Base-by-base conservation (phyloP, 2,797 vertebrate species). In the Anguilla megastoma region DNA sequence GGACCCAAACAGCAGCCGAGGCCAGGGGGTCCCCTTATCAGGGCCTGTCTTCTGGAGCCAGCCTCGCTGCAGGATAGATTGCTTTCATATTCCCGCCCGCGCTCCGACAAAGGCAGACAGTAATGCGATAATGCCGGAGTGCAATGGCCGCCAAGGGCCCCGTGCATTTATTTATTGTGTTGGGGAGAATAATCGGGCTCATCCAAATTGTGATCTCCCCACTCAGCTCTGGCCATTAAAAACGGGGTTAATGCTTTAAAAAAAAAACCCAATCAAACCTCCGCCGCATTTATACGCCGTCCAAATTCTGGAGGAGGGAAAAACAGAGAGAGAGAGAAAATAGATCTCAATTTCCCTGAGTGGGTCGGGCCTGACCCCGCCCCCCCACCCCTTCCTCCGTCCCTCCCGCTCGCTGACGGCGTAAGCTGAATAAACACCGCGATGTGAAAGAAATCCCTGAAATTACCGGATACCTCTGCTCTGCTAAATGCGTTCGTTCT, bases 41-140 rank as follows among this genome's bases (percentile, higher is more conserved):
- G 97, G 97, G 95, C 96, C 96, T 94, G 96, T 97, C 98, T 98
- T 97, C 97, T 98, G 98, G 97, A 98, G 97, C 98, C 97, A 97
- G 97, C 95, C 97, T 95, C 97, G 97, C 96, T 95, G 97, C 96
- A 97, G 97, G 96, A 97, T 96, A 98, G 97, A 98, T 97, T 98
- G 97, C 97, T 97, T 98, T 98, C 97, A 97, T 97, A 96, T 97
- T 96, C 96, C 96, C 94, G 95, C 95, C 94, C 95, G 94, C 96
- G 95, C 96, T 94, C 95, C 96, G 97, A 98, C 97, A 98, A 98
- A 98, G 97, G 95, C 96, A 93, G 95, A 93, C 96, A 95, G 96
- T 97, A 97, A 97, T 97, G 95, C 93, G 95, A 96, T 97, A 97
- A 98, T 98, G 97, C 96, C 97, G 96, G 96, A 96, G 96, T 96